Evolutionary conservation across 2,888 invertebrate species (phyloP).

Genomic region (Branchipolynoe longqiensis): DNA sequence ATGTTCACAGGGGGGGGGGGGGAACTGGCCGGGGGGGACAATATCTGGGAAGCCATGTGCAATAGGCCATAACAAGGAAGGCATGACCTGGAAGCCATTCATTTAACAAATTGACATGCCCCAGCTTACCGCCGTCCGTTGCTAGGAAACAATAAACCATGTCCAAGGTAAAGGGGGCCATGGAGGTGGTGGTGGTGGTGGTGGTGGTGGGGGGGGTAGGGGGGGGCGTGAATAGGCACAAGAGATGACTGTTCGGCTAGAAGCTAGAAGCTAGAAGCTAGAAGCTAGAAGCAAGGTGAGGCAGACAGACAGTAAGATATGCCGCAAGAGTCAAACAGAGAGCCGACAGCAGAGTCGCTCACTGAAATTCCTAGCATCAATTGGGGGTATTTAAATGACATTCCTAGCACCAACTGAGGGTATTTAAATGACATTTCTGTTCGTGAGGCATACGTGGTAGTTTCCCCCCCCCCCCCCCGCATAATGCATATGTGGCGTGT

Average conservation of each 20-base stretch:
- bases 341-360: too few relatives aligned
- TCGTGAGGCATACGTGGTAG: too few relatives aligned
- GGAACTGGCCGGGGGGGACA: background rate
- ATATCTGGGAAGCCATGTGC: background rate
- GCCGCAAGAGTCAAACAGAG: too few relatives aligned
- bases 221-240: background rate
- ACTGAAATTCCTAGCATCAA: too few relatives aligned
- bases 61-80: background rate
- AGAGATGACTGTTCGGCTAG: too few relatives aligned
- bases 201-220: background rate
- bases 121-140: constrained; percentile 38
- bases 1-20: background rate
- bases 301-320: background rate
- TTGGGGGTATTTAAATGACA: too few relatives aligned
- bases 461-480: too few relatives aligned
- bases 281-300: too few relatives aligned
- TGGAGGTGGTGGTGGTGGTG: constrained; percentile 9
- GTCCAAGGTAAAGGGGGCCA: background rate
- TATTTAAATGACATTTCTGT: too few relatives aligned
- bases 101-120: background rate
- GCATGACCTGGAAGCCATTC: constrained; percentile 5
- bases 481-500: too few relatives aligned
- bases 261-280: too few relatives aligned
- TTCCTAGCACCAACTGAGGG: too few relatives aligned
- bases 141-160: constrained; percentile 42